These are phyloP conservation scores for Oligia fasciuncula DNA, from an alignment of 2,888 invertebrate genomes.

Conservation along the genomic window DNA sequence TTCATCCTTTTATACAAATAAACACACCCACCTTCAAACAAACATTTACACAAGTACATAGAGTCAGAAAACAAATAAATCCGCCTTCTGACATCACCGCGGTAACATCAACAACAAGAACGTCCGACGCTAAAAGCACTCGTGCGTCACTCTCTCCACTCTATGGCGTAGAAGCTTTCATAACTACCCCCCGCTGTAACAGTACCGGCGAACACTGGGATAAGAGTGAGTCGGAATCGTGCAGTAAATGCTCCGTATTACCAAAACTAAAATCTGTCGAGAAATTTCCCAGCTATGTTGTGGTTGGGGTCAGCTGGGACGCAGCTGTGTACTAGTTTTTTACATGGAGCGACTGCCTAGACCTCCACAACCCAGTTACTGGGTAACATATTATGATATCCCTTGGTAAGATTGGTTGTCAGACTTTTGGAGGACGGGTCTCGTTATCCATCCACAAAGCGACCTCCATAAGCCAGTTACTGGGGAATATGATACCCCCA, in stretches of 20 bases:
- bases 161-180: slow-evolving; percentile 31
- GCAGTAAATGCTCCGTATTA: background rate
- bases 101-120: background rate
- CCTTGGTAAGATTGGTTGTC: too few species aligned
- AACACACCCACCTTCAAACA: background rate
- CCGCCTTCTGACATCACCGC: slow-evolving; percentile 6
- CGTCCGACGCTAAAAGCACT: slow-evolving; percentile 27
- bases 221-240: background rate
- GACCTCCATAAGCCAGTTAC: too few species aligned
- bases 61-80: slow-evolving; percentile 16
- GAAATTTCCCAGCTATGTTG: background rate
- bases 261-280: background rate
- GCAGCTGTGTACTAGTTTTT: background rate
- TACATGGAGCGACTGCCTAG: background rate
- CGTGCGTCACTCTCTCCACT: slow-evolving; percentile 32
- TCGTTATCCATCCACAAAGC: too few species aligned
- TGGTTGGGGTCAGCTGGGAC: too few species aligned
- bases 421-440: too few species aligned
- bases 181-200: slow-evolving; percentile 17
- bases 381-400: too few species aligned
- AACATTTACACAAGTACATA: background rate
- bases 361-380: too few species aligned
- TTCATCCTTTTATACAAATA: background rate
- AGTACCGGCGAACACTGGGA: background rate
- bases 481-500: too few species aligned